Evolutionary conservation across 2,888 invertebrate genomes (phyloP).

Genomic region (Tinea trinotella): DNA sequence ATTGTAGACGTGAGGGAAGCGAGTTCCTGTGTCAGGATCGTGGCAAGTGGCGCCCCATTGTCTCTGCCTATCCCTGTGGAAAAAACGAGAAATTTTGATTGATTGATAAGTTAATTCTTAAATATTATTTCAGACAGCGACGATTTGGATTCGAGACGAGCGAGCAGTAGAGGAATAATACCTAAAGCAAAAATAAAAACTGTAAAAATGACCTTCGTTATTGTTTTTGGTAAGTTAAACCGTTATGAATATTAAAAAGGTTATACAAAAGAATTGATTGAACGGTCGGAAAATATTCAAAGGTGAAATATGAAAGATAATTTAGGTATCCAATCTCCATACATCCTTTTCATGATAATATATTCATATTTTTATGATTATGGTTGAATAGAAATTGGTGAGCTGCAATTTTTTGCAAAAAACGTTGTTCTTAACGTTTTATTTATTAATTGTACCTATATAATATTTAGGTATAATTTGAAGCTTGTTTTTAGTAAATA

Average conservation of each 20-base stretch:
- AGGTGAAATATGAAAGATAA: conserved; percentile 10
- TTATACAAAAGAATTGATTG: not conserved
- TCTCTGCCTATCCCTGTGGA: too few relatives aligned
- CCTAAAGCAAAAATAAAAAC: conserved; percentile 97
- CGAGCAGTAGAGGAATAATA: conserved; percentile 93
- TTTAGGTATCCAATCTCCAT: conserved; percentile 9
- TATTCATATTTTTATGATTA: conserved; percentile 5
- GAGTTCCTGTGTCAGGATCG: too few relatives aligned
- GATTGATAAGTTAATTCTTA: too few relatives aligned
- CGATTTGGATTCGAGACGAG: conserved; percentile 75
- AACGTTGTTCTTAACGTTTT: too few relatives aligned
- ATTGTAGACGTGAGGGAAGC: too few relatives aligned
- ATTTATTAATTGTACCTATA: not conserved
- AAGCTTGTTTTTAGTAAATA: not conserved
- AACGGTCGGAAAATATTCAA: not conserved
- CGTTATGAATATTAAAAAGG: conserved; percentile 14
- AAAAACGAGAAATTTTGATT: too few relatives aligned
- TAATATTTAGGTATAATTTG: not conserved
- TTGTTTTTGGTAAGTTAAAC: conserved; percentile 85
- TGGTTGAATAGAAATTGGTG: conserved; percentile 9
- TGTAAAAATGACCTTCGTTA: conserved; percentile 97
- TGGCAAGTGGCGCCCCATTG: too few relatives aligned
- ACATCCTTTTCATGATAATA: conserved; percentile 9
- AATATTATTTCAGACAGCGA: conserved; percentile 48
- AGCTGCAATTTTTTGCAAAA: not conserved